Evolutionary conservation across 2,888 invertebrate genomes (phyloP).

Genomic region (Neelides folsomi): DNA sequence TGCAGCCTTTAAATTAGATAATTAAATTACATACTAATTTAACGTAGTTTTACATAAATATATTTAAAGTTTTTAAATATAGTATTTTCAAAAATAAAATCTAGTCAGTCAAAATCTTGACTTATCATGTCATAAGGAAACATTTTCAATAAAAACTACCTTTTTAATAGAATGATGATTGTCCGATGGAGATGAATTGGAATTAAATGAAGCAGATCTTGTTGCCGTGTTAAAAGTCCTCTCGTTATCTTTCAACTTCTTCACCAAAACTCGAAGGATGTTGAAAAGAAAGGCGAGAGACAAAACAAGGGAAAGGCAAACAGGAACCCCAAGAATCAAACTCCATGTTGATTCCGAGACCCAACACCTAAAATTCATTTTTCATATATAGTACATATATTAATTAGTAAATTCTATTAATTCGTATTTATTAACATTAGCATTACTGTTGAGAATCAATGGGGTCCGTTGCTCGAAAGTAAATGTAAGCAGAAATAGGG

Average conservation of each 20-base stretch:
- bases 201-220: slow-evolving; percentile 1
- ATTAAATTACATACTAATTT: background rate
- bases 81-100: no score
- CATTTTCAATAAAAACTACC: no score
- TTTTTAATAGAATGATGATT: slow-evolving; percentile 29
- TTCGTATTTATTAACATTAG: no score
- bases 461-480: slow-evolving; percentile 17
- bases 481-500: slow-evolving; percentile 41
- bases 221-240: slow-evolving; percentile 23
- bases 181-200: slow-evolving; percentile 24
- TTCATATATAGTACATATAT: no score
- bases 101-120: no score
- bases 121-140: no score
- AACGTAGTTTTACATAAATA: no score
- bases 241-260: slow-evolving; percentile 43
- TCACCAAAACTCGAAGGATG: slow-evolving; percentile 72
- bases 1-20: slow-evolving; percentile 35
- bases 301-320: slow-evolving; percentile 62
- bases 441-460: slow-evolving; percentile 2
- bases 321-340: slow-evolving; percentile 61
- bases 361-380: slow-evolving; percentile 51
- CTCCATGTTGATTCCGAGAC: slow-evolving; percentile 57
- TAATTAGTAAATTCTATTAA: no score
- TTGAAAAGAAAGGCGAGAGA: slow-evolving; percentile 77
- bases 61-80: no score